Conservation (phyloP, 2,113 vertebrate species). For the Macaca nemestrina region DNA sequence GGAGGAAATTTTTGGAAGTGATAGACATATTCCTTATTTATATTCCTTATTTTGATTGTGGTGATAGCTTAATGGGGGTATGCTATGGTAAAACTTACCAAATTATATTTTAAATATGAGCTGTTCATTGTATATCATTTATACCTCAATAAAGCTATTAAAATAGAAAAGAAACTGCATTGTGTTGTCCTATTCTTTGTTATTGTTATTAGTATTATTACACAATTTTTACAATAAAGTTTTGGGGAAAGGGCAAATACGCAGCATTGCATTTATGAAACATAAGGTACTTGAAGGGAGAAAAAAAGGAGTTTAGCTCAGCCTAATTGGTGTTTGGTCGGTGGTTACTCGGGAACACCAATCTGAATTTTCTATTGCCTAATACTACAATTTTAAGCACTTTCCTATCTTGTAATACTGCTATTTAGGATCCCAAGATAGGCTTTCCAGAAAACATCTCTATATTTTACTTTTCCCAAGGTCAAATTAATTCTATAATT, state of each 20-base stretch:
- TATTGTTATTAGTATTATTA: background rate
- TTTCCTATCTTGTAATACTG: background rate
- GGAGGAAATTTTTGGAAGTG: background rate
- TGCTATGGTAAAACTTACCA: background rate
- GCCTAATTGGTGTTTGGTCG: background rate
- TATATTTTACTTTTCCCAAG: background rate
- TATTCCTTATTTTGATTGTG: background rate
- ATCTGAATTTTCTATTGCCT: background rate
- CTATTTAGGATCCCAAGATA: background rate
- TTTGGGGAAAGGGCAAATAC: background rate
- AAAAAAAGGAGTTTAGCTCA: background rate
- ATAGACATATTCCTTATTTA: background rate
- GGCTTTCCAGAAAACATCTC: background rate
- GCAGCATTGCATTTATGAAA: background rate
- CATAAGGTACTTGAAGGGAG: background rate
- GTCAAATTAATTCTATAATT: background rate
- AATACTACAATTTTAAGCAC: background rate
- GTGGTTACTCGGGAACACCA: background rate
- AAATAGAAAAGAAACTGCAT: background rate
- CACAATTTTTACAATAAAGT: background rate
- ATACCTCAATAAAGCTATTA: background rate
- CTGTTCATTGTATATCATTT: background rate
- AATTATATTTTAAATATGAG: background rate
- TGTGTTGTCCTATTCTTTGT: background rate
- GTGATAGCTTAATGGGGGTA: background rate